phyloP scores from a whole-genome alignment of 2,888 invertebrate genomes.

The Melipona bicolor region DNA sequence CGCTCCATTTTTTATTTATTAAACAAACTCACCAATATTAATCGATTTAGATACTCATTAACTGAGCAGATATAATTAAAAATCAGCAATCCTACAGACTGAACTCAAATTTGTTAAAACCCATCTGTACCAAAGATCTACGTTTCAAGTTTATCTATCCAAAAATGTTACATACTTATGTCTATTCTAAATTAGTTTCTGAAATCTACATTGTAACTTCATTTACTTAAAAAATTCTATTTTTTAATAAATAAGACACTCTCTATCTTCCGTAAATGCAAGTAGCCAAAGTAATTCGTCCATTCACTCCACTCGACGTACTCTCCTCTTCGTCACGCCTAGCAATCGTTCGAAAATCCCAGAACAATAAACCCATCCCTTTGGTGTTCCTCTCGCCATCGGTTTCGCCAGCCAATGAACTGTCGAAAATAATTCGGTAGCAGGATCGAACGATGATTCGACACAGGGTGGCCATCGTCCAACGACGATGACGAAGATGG shows the following conservation, averaged over 20 bases:
- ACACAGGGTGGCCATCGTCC: constrained; percentile 23
- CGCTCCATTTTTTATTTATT: background rate
- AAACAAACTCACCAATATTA: background rate
- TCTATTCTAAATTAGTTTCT: no score
- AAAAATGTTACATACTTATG: background rate
- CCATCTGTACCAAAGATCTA: background rate
- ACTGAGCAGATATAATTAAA: background rate
- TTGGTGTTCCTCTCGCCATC: background rate
- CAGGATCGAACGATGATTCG: constrained; percentile 2
- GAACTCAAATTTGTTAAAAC: background rate
- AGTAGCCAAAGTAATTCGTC: background rate
- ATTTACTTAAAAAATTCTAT: no score
- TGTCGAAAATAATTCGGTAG: constrained; percentile 21
- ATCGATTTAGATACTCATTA: background rate
- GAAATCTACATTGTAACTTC: no score
- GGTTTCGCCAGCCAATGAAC: background rate
- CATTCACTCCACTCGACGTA: background rate
- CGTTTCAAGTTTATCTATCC: background rate
- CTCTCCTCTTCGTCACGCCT: background rate
- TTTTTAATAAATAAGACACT: no score
- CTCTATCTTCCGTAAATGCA: background rate
- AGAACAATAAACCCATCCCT: background rate
- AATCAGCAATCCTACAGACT: background rate
- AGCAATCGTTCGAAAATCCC: background rate
- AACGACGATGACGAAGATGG: constrained; percentile 11